A percentile compares a stretch with the other conserved stretches of the same genome.
These are phyloP conservation scores for Saturnia japonica DNA, from an alignment of 2,888 invertebrate genomes.

Conservation along the genomic window DNA sequence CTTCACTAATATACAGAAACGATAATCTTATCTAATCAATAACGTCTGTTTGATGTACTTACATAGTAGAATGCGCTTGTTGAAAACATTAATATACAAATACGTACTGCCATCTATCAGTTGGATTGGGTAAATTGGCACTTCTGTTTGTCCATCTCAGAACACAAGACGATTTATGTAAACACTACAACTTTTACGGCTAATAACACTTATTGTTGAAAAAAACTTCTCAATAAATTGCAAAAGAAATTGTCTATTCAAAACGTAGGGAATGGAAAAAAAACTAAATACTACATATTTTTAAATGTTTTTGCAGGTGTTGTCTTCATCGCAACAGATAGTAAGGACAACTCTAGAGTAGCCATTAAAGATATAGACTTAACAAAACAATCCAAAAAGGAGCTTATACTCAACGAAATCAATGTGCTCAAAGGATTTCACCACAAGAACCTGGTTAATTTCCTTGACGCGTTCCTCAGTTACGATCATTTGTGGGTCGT, in stretches of 20 bases:
- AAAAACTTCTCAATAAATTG: too few species aligned
- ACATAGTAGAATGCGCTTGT: constrained; percentile 12
- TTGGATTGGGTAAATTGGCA: not conserved
- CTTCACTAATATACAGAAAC: constrained; percentile 18
- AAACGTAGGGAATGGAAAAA: too few species aligned
- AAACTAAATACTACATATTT: not conserved
- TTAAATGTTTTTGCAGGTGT: constrained; percentile 82
- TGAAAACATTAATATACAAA: constrained; percentile 3
- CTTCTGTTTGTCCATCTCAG: too few species aligned
- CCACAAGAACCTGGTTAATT: constrained; percentile 97
- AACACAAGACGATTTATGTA: too few species aligned
- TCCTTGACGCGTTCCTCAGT: constrained; percentile 95
- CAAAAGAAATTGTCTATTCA: too few species aligned
- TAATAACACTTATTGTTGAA: too few species aligned
- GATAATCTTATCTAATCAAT: constrained; percentile 25
- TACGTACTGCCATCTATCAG: not conserved
- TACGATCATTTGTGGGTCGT: constrained; percentile 97
- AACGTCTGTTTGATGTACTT: constrained; percentile 21
- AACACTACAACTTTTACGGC: too few species aligned
- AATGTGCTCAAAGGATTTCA: constrained; percentile 94
- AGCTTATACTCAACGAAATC: constrained; percentile 97
- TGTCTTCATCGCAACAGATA: constrained; percentile 94
- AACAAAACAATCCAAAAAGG: constrained; percentile 96
- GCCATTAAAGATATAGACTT: constrained; percentile 98
- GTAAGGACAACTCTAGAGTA: constrained; percentile 87